Base-by-base conservation (phyloP, 2,888 invertebrate genomes). In the Drosophila niveifrons region DNA sequence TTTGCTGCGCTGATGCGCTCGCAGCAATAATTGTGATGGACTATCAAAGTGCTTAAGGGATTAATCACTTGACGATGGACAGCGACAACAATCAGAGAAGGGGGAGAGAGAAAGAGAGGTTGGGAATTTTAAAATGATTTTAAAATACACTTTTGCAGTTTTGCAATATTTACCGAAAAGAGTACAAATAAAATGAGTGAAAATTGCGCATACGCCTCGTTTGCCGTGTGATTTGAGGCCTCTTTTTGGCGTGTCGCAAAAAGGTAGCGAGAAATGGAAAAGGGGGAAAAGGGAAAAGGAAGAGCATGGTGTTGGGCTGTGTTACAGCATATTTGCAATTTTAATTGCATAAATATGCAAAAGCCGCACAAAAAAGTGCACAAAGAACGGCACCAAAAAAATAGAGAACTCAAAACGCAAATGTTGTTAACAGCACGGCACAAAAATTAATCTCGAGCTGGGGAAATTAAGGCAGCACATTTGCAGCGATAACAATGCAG, bases 331-430 rank as follows among this genome's bases (percentile, higher is more conserved):
- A 90, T 90, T 90, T 90, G 90, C 90, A 90, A 90, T 90, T 90
- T 90, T 90, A 90, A 90, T 90, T 90, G 90, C 88, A 78, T 78
- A 90, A 90, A 90, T 90, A 80, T 80, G 75, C 82, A 88, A 83
- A 82, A 72, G 72, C 65, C 65, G 23, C 23, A 46, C 61, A 55
- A 74, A 67, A 78, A 74, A 59, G 4, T 55, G 28, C 48, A 52
- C 47, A 63, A 56, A 62, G 36, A 62, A 34, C 50, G n/a, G 47
- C 51, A 47, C 11, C 18, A 28, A 28, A 58, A 72, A 59, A 29
- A 13, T 34, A 36, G 34, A 39, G 17, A n/a, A 10, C 11, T 8
- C n/a, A n/a, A 47, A 62, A 51, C 43, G 43, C 17, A 41, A 52
- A 52, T 51, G 36, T 57, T 58, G 58, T 46, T 56, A 61, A 71